Evolutionary conservation across 1,140 invertebrate genomes (phyloP), one percentile per base, ranked within the genome.

Genomic region (Eufriesea mexicana): DNA sequence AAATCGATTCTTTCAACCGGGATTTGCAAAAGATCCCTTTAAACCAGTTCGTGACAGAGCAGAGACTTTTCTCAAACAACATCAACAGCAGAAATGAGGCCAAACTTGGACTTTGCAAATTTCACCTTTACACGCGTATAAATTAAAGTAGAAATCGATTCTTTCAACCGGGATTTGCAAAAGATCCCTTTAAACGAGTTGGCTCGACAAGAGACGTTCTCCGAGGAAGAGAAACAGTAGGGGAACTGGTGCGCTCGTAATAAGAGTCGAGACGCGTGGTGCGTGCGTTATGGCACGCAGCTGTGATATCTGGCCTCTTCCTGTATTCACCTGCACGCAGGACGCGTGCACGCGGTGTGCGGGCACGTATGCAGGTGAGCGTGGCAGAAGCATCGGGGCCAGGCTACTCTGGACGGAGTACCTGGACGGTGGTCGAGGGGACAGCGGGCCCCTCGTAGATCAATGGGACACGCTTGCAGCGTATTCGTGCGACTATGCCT

Each of bases 381-480:
- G 59, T 49, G 23, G 20, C 45, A 10, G 42, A 47, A 20, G 77
- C 54, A n/a, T 51, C 73, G 54, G 23, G 68, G 49, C 59, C 16
- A n/a, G 51, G 76, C 67, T 77, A 55, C 59, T n/a, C 66, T 62
- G 73, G 35, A 79, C 67, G 77, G 51, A 79, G 73, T 77, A 55
- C 59, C 66, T 62, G 73, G 35, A 79, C 67, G 77, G 81, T 84
- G 84, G 85, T 87, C 85, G 85, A 54, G 73, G 79, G 64, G 54
- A 67, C 6, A n/a, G 5, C 84, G 78, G 80, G 83, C 84, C 68
- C 70, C 70, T 77, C 89, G 84, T 90, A 87, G 83, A 90, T 90
- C 89, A 90, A 90, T 89, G 89, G 78, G 85, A 90, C 85, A 87
- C 84, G 89, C 79, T 88, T 67, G 73, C 82, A 83, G 71, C 72